Base-by-base conservation (phyloP, 2,797 vertebrate genomes). In the Ibycter americanus region DNA sequence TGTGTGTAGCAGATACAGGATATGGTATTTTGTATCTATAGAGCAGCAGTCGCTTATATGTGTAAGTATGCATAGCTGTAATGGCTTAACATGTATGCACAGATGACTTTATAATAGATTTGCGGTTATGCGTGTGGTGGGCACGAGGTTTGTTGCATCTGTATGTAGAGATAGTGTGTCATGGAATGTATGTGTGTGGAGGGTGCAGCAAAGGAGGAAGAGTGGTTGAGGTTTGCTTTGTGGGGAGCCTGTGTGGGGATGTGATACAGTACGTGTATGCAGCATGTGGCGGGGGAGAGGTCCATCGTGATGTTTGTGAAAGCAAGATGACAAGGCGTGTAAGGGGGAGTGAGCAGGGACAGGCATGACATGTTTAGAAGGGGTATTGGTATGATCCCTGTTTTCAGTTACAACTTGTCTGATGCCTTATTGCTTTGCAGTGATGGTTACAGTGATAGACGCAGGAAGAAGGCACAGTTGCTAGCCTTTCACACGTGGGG, bases 91-190 rank as follows among this genome's bases (percentile, higher is more conserved):
- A 26, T 54, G 11, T 27, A 14, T 34, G n/a, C 36, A 21, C 2
- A 6, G 54, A 12, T 93, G 68, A 15, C 2, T 82, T 84, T 56
- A 2, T 54, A 27, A 38, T 19, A 38, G 32, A 40, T 36, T 14
- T n/a, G 55, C 38, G 58, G 23, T 10, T 4, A n/a, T 6, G 22
- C 31, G 3, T 8, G 32, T 32, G 51, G 32, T 5, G 8, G 44
- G 23, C 49, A 25, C 0, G 8, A 13, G 70, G 23, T 78, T 62
- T 86, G 15, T 44, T 61, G 40, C 20, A 8, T 51, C 55, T 34
- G n/a, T 65, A 0, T 9, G 13, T 38, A 12, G 51, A 58, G 46
- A 38, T 1, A 1, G 46, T 22, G n/a, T 9, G 32, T 42, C 21
- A 15, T 0, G 7, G 71, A 40, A 40, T 1, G 5, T 31, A 1